Evolutionary conservation across 2,797 vertebrate species (phyloP).

Genomic region (Chrysocyon brachyurus): DNA sequence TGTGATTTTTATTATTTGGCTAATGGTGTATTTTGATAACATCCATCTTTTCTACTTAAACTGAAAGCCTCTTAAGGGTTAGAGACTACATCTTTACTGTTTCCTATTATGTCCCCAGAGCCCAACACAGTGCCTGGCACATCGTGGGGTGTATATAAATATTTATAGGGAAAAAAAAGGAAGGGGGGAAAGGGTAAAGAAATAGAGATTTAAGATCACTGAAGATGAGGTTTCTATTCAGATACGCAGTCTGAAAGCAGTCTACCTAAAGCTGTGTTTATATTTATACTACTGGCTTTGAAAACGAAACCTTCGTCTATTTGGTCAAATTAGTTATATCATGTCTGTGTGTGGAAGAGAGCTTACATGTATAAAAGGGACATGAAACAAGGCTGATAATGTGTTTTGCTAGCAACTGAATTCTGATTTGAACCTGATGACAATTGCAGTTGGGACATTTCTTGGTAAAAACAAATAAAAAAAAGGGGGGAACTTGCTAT

Average conservation of each 20-base stretch:
- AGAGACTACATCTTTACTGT: neutral
- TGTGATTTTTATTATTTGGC: neutral
- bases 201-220: neutral
- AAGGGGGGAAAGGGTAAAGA: neutral
- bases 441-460: neutral
- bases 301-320: conserved; percentile 14
- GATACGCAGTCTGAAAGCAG: neutral
- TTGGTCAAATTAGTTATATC: conserved; percentile 17
- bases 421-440: conserved; percentile 38
- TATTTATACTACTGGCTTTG: neutral
- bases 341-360: neutral
- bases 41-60: neutral
- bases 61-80: neutral
- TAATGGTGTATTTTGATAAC: neutral
- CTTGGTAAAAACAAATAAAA: conserved; percentile 57
- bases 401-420: conserved; percentile 25
- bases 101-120: neutral
- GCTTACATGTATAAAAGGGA: neutral
- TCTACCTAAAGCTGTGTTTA: neutral
- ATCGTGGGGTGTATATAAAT: neutral
- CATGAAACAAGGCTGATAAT: neutral
- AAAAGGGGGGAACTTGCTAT: neutral
- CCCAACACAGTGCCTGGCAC: neutral
- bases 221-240: neutral
- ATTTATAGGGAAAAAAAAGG: neutral